phyloP scores from a whole-genome alignment of 2,113 vertebrate species.

The Amphiprion percula region DNA sequence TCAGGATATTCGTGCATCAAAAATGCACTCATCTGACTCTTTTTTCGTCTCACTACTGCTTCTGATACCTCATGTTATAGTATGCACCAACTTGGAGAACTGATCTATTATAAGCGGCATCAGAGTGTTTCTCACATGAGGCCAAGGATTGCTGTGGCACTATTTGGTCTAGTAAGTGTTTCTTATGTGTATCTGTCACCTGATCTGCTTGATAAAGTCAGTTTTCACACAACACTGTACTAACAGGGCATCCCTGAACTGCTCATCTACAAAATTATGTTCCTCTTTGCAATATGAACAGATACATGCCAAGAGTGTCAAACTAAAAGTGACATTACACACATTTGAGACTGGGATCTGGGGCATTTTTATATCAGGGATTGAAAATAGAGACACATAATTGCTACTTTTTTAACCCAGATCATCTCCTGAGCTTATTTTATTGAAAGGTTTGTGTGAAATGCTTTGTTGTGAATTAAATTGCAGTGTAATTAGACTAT shows the following conservation, averaged over 20 bases:
- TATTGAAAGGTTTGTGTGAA: not conserved
- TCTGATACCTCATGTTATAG: not conserved
- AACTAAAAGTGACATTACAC: not conserved
- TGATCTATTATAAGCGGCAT: not conserved
- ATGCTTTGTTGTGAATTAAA: not conserved
- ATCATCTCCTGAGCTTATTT: not conserved
- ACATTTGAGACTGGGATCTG: not conserved
- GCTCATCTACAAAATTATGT: not conserved
- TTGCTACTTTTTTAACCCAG: not conserved
- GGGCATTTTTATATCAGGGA: not conserved
- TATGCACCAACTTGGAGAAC: not conserved
- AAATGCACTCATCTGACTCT: not conserved
- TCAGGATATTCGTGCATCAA: not conserved
- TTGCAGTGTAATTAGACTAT: not conserved
- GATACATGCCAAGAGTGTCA: not conserved
- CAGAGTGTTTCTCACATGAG: not conserved
- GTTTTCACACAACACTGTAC: too few species aligned
- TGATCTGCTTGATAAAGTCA: not conserved
- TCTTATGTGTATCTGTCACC: not conserved
- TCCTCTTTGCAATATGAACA: not conserved
- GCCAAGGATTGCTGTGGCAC: not conserved
- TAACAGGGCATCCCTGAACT: too few species aligned
- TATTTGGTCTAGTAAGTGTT: not conserved
- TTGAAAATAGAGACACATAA: too few species aligned
- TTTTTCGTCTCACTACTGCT: not conserved